Base-by-base conservation (phyloP, 2,113 vertebrate genomes). In the Coptodon rendalli region DNA sequence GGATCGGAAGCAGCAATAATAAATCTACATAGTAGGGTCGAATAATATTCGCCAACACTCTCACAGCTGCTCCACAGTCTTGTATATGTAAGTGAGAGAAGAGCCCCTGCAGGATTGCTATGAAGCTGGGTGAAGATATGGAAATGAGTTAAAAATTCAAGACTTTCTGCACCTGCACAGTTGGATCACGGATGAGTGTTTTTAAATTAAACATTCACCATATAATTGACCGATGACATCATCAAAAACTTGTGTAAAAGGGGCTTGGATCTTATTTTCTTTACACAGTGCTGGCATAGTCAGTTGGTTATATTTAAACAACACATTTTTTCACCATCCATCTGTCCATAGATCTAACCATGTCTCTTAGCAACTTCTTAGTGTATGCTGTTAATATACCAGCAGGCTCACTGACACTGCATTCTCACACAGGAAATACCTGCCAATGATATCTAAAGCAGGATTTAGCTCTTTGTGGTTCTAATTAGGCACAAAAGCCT, bases 41-140 rank as follows among this genome's bases (percentile, higher is more conserved):
- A 80, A 87, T 89, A 71, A 87, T 90, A 86, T 89, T 50, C 38
- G 43, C 27, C 56, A 57, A 10, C 85, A 16, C 22, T 22, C 14
- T 27, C 82, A 10, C 92, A 93, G 89, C 92, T 93, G 92, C 92
- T 92, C 87, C 85, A 52, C 14, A 9, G 2, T 16, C 45, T 50
- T 48, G 71, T 50, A 31, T 50, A 31, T 5, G 61, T 27, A 16
- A 56, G 17, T 10, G 54, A 36, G 17, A 82, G 13, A 68, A 16
- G 56, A 45, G 13, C 34, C 24, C 7, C 27, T 53, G 45, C 73
- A 31, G 73, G 73, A 52, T 31, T 12, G 27, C 9, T 31, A n/a
- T 12, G 27, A 31, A 29, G 86, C 3, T 52, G 36, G 17, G 11
- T 45, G 53, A 17, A 59, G 43, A 52, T 82, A 76, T 17, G 27